Base-by-base conservation (phyloP, 2,113 vertebrate genomes). In the Cisticola juncidis region DNA sequence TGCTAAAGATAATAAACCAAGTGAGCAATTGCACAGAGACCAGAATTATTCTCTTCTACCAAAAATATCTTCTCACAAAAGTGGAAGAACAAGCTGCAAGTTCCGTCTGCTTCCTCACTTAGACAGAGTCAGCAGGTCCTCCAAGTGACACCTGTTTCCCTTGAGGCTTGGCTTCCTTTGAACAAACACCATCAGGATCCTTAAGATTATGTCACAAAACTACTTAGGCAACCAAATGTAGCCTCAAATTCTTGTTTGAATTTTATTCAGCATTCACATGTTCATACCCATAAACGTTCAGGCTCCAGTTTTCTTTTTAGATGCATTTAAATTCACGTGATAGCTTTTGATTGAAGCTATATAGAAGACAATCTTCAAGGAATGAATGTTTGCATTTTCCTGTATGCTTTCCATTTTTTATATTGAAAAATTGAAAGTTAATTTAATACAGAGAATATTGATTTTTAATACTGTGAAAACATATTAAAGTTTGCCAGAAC, bases 61-160 rank as follows among this genome's bases (percentile, higher is more conserved):
- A 86, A 93, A 95, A 96, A 86, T 83, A 82, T 45, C 85, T 93
- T 77, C 62, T 22, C 24, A 77, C 68, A 51, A 47, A 86, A 86
- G 73, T 73, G 76, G 51, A 92, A 83, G 83, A 95, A 68, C 56
- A 94, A 86, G 58, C 82, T 94, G 91, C 60, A 90, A 51, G 31
- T 81, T 95, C 88, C 2, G 25, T 95, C 91, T 96, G 86, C 69
- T 96, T 70, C 88, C 68, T 95, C 56, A 62, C 47, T 70, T 6
- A 64, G 71, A 62, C 50, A 62, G 54, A 88, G 88, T 38, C 76
- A 78, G 72, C 82, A 93, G 88, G 72, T 93, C 47, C 76, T 82
- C 68, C 76, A 80, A 90, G 54, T 42, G 64, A 83, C 64, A 90
- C 88, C 80, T 92, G 60, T 73, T 96, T 86, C 60, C 23, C 47